Conservation (phyloP, 2,113 vertebrate species). For the Edolisoma coerulescens region DNA sequence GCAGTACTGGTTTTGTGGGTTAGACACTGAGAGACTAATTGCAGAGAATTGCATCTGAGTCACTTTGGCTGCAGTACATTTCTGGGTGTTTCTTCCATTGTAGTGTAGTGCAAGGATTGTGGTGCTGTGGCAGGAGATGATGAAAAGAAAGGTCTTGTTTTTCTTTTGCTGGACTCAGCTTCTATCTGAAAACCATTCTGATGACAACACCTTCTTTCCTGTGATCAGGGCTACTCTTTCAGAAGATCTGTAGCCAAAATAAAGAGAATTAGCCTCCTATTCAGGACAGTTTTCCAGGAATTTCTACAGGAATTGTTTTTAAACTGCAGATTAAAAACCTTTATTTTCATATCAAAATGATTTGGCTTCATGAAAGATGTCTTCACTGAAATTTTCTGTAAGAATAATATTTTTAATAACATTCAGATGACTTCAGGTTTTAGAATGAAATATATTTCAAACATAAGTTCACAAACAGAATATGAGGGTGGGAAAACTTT, state of each 20-base stretch:
- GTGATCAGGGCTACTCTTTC: not conserved
- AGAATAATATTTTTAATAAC: not conserved
- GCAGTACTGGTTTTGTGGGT: conserved; percentile 2
- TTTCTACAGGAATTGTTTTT: not conserved
- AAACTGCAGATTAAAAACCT: not conserved
- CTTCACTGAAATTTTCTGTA: not conserved
- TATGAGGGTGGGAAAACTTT: not conserved
- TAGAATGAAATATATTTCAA: not conserved
- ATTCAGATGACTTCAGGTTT: not conserved
- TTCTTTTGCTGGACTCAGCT: not conserved
- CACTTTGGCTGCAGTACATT: not conserved
- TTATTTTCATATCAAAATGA: not conserved
- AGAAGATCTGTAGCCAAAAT: not conserved
- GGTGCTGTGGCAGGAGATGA: not conserved
- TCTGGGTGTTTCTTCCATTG: not conserved
- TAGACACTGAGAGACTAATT: not conserved
- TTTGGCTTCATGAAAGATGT: not conserved
- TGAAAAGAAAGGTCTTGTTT: not conserved
- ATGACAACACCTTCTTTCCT: not conserved
- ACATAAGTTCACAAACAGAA: not conserved
- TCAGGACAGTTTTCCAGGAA: not conserved
- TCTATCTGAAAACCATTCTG: not conserved
- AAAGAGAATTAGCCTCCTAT: not conserved
- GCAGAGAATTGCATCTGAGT: not conserved
- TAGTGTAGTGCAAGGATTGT: not conserved